A percentile compares a stretch with the other conserved stretches of the same genome.
Evolutionary conservation across 2,888 invertebrate genomes (phyloP).

Genomic region (Plemyria rubiginata): DNA sequence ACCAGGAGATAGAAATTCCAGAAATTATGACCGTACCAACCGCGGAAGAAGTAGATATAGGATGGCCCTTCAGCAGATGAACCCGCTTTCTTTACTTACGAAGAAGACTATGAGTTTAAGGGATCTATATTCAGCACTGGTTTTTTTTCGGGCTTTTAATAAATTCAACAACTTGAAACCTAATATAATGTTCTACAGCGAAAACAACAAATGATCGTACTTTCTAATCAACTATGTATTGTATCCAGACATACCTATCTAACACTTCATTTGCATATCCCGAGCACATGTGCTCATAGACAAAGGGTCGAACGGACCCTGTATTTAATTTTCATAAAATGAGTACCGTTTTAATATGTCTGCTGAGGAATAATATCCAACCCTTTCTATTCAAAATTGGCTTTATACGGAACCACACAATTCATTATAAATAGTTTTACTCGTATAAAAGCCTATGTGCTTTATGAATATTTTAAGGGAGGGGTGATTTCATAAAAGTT

Average conservation of each 20-base stretch:
- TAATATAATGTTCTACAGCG: not conserved
- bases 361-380: slow-evolving; percentile 74
- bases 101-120: no score
- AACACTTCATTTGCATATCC: slow-evolving; percentile 82
- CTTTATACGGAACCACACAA: slow-evolving; percentile 59
- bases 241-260: slow-evolving; percentile 65
- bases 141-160: not conserved
- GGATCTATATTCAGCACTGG: not conserved
- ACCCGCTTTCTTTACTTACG: not conserved
- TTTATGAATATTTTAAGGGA: slow-evolving; percentile 23
- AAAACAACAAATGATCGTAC: slow-evolving; percentile 3
- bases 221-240: slow-evolving; percentile 65
- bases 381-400: slow-evolving; percentile 78
- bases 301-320: slow-evolving; percentile 74
- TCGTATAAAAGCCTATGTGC: slow-evolving; percentile 19
- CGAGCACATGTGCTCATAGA: slow-evolving; percentile 80
- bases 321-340: slow-evolving; percentile 84
- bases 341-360: slow-evolving; percentile 79
- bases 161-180: not conserved
- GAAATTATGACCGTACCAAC: no score
- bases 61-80: no score
- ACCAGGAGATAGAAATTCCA: no score
- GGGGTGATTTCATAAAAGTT: slow-evolving; percentile 17
- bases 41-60: no score
- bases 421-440: slow-evolving; percentile 55